phyloP scores from a whole-genome alignment of 2,797 vertebrate genomes.

The Carcharodon carcharias region DNA sequence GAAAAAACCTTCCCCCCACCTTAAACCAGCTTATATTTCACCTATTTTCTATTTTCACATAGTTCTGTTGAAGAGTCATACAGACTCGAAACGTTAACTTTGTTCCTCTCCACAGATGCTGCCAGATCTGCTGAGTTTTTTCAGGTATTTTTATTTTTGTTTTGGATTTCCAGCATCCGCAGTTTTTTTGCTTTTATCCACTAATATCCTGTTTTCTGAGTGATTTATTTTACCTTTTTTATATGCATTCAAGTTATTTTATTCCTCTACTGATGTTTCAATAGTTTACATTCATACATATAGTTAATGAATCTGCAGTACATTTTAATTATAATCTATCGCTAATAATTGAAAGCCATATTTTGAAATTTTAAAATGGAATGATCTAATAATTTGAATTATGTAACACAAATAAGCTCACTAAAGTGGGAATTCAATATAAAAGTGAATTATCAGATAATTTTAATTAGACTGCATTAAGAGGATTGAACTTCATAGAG shows the following conservation, averaged over 20 bases:
- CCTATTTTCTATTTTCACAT: too few relatives aligned
- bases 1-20: too few relatives aligned
- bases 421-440: not conserved
- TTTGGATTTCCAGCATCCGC: too few relatives aligned
- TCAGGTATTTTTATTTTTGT: too few relatives aligned
- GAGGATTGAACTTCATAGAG: not conserved
- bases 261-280: not conserved
- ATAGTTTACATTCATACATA: not conserved
- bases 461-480: not conserved
- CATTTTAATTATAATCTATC: not conserved
- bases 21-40: too few relatives aligned
- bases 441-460: not conserved
- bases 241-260: not conserved
- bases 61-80: too few relatives aligned
- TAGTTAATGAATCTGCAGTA: not conserved
- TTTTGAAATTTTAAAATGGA: not conserved
- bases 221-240: not conserved
- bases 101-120: too few relatives aligned
- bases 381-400: not conserved
- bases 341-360: not conserved
- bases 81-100: too few relatives aligned
- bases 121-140: too few relatives aligned
- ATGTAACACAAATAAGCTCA: not conserved
- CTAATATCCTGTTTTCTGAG: not conserved
- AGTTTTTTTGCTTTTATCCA: not conserved